phyloP scores from a whole-genome alignment of 2,888 invertebrate genomes.

The Malthinus seriepunctatus region DNA sequence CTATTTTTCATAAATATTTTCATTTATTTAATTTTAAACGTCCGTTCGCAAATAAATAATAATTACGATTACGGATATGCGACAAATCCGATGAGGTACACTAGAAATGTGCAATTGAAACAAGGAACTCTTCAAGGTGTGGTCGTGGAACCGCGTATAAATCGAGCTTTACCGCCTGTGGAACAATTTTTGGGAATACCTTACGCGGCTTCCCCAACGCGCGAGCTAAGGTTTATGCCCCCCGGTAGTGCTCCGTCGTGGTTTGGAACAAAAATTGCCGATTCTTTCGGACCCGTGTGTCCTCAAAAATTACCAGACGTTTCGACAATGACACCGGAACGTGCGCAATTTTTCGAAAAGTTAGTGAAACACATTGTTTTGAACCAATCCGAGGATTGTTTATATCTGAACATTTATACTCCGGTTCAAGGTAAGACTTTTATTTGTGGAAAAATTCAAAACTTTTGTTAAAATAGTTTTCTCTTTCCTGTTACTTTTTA shows the following conservation, averaged over 20 bases:
- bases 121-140: constrained; percentile 63
- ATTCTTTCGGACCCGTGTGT: constrained; percentile 79
- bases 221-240: constrained; percentile 62
- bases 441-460: background rate
- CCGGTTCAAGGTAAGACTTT: constrained; percentile 76
- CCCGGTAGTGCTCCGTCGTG: constrained; percentile 79
- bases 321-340: constrained; percentile 66
- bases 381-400: constrained; percentile 82
- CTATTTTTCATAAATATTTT: too few species aligned
- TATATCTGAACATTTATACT: constrained; percentile 90
- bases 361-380: constrained; percentile 68
- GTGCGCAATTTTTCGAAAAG: constrained; percentile 71
- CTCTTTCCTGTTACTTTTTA: background rate
- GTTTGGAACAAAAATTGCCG: constrained; percentile 71
- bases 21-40: constrained; percentile 7
- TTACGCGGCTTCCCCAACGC: constrained; percentile 79
- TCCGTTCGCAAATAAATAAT: constrained; percentile 14
- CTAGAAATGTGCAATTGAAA: constrained; percentile 37
- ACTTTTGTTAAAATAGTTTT: background rate
- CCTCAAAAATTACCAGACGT: constrained; percentile 78
- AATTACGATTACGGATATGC: constrained; percentile 32
- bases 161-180: constrained; percentile 65
- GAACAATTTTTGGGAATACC: constrained; percentile 81
- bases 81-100: constrained; percentile 33
- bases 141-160: constrained; percentile 65